Conservation (phyloP, 64 coral and sea anemone genomes). For the Dendrophyllia cribrosa region DNA sequence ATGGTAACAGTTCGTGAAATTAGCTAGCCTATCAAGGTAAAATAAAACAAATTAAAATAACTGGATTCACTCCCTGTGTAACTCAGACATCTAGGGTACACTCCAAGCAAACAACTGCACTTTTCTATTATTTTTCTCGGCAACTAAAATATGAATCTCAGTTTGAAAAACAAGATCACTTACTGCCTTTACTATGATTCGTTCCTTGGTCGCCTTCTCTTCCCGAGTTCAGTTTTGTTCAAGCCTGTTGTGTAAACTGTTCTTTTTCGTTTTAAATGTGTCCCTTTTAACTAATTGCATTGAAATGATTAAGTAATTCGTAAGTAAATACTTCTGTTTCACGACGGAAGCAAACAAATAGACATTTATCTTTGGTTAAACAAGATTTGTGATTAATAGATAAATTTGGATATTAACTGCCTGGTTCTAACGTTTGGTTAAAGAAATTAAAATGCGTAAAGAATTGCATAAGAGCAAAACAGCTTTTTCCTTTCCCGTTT, state of each 20-base stretch:
- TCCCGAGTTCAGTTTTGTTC: not conserved
- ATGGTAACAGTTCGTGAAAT: no score
- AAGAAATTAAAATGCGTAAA: not conserved
- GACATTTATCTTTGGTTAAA: constrained; percentile 9
- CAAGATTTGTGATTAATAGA: constrained; percentile 20
- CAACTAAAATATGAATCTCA: no score
- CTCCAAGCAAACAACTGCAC: no score
- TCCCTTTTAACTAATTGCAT: constrained; percentile 50
- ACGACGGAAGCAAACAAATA: constrained; percentile 39
- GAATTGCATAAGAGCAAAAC: not conserved
- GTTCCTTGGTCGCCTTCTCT: not conserved
- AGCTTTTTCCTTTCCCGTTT: not conserved
- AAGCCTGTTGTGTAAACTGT: not conserved
- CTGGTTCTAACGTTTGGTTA: not conserved
- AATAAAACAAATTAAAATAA: no score
- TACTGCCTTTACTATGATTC: no score
- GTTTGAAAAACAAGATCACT: no score
- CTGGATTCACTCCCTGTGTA: no score
- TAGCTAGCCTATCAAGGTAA: no score
- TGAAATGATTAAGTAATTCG: constrained; percentile 44
- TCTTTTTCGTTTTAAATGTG: not conserved
- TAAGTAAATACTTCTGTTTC: constrained; percentile 27
- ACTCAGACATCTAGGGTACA: no score
- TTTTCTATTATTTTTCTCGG: no score
- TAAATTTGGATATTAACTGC: not conserved